Evolutionary conservation across 2,113 vertebrate genomes (phyloP).

Genomic region (Puma concolor): DNA sequence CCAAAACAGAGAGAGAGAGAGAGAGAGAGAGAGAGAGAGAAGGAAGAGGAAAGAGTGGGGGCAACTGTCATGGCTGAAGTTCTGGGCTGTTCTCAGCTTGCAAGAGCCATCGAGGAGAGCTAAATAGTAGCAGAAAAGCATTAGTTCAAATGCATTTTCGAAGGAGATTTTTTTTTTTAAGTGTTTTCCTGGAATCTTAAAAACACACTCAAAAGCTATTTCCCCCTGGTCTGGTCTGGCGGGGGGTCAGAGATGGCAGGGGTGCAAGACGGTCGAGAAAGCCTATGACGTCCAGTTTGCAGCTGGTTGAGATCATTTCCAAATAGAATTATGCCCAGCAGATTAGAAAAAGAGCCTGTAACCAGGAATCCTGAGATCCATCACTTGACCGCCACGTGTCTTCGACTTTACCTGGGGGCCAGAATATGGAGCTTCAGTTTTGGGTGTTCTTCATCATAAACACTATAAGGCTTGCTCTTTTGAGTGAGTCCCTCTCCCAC

Average conservation of each 20-base stretch:
- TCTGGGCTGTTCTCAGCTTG: not conserved
- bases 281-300: not conserved
- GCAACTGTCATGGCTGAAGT: not conserved
- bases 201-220: not conserved
- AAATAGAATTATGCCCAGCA: not conserved
- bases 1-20: no score
- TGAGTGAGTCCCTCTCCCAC: not conserved
- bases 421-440: not conserved
- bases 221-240: not conserved
- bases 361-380: not conserved
- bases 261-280: not conserved
- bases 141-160: not conserved
- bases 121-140: not conserved
- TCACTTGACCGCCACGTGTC: not conserved
- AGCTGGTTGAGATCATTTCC: not conserved
- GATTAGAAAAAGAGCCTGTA: not conserved
- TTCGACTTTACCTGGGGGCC: not conserved
- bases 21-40: not conserved
- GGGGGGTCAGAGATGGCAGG: not conserved
- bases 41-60: not conserved
- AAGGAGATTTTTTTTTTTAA: not conserved
- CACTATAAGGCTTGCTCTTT: not conserved
- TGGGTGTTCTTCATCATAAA: not conserved
- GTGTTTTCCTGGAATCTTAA: conserved; percentile 31
- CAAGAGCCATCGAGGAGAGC: not conserved